phyloP scores from a whole-genome alignment of 2,113 vertebrate species.

The Podarcis muralis region DNA sequence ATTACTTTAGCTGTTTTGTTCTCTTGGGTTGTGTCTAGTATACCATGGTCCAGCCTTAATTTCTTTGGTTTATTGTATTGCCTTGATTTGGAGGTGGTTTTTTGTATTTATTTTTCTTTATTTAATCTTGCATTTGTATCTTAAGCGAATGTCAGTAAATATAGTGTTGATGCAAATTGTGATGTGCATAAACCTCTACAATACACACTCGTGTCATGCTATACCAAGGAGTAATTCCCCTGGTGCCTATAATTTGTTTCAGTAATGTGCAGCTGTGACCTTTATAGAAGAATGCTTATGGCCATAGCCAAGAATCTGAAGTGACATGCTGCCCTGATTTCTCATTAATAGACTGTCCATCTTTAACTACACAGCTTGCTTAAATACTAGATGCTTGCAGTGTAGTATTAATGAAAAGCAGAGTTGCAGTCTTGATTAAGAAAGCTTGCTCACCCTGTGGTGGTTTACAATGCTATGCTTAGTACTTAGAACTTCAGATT shows the following conservation, averaged over 20 bases:
- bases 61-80: not conserved
- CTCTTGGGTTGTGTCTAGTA: not conserved
- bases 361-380: not conserved
- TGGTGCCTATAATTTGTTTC: not conserved
- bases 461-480: not conserved
- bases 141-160: not conserved
- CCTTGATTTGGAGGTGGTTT: too few species aligned
- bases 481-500: not conserved
- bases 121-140: not conserved
- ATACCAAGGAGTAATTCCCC: not conserved
- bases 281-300: not conserved
- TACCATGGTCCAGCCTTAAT: not conserved
- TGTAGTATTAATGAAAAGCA: not conserved
- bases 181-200: not conserved
- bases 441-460: not conserved
- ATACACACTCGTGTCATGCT: not conserved
- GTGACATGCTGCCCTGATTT: conserved; percentile 13
- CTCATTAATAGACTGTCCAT: conserved; percentile 48
- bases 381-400: accelerated
- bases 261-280: conserved; percentile 24
- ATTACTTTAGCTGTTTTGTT: not conserved
- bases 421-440: not conserved
- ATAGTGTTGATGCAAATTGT: not conserved
- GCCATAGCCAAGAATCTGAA: not conserved
- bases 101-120: not conserved